Conservation (phyloP, 1,140 invertebrate species). For the Argopecten irradians region DNA sequence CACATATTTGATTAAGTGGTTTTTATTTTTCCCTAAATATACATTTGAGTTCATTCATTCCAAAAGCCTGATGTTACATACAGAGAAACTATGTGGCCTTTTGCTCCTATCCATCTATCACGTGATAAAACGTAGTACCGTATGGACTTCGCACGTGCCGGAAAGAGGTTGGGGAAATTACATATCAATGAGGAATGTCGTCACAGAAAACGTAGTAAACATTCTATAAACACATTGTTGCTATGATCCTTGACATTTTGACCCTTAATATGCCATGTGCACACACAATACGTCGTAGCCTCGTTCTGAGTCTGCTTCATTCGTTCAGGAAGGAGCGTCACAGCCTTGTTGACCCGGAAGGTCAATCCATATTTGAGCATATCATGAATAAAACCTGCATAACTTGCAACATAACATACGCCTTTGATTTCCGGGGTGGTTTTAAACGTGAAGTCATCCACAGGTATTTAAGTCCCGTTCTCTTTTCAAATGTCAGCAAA, state of each 20-base stretch:
- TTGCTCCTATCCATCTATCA: neutral
- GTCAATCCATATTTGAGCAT: neutral
- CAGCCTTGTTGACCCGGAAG: slow-evolving; percentile 2
- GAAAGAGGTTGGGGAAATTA: neutral
- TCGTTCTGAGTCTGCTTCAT: neutral
- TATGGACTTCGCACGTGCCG: neutral
- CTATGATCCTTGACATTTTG: neutral
- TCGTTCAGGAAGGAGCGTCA: neutral
- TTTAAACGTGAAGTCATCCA: neutral
- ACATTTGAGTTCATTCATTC: neutral
- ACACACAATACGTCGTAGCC: neutral
- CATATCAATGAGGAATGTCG: neutral
- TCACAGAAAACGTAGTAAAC: neutral
- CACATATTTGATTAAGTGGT: neutral
- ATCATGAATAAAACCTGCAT: neutral
- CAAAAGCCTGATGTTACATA: neutral
- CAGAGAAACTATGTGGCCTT: neutral
- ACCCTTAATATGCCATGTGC: neutral
- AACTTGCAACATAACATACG: neutral
- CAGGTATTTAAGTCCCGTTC: neutral
- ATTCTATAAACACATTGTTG: neutral
- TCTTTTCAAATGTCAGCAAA: neutral
- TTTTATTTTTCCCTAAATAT: neutral
- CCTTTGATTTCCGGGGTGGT: neutral
- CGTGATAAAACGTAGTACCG: neutral